Base-by-base conservation (phyloP, 1,140 invertebrate genomes). In the Aphelenchoides avenae region DNA sequence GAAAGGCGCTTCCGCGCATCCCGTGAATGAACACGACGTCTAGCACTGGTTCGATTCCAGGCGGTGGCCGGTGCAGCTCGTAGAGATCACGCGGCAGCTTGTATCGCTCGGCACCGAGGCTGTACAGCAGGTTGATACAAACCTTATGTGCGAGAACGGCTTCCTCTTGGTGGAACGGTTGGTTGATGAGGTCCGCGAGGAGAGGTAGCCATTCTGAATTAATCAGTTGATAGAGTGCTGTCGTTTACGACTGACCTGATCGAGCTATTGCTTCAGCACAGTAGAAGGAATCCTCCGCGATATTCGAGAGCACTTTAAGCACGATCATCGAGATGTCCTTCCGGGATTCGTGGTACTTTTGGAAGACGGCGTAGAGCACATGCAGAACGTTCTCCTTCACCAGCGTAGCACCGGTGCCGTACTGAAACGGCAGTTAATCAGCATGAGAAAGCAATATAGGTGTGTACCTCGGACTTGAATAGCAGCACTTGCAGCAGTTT, bases 81-180 rank as follows among this genome's bases (percentile, higher is more conserved):
- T 66, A 66, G 26, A 66, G 36, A 26, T 68, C 29, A 1, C 55
- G 33, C 18, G 67, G 46, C 7, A 69, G 59, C 34, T 62, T 46
- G 31, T 70, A 62, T n/a, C 20, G 22, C n/a, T 42, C 39, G n/a
- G 15, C 56, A 9, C 30, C 55, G 36, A 65, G 34, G 4, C 37
- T 37, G 36, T 65, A 65, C n/a, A 70, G 43, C 6, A 43, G 31
- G 34, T 65, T 65, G 22, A 44, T 40, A 7, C 30, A 26, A 48
- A 65, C 55, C 41, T 70, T 69, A 36, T 70, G 66, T 6, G 63
- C 64, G 15, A 66, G 15, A 29, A 65, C 29, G 11, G 29, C 20
- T 49, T 71, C 68, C 34, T 70, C 63, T 34, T 70, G 33, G 30
- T 61, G 39, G 2, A 58, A 26, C 3, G 59, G 59, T 18, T 64